Percentiles rank a stretch among this genome's conserved stretches.
Evolutionary conservation across 2,888 invertebrate genomes (phyloP).

Genomic region (Electrophaes corylata): DNA sequence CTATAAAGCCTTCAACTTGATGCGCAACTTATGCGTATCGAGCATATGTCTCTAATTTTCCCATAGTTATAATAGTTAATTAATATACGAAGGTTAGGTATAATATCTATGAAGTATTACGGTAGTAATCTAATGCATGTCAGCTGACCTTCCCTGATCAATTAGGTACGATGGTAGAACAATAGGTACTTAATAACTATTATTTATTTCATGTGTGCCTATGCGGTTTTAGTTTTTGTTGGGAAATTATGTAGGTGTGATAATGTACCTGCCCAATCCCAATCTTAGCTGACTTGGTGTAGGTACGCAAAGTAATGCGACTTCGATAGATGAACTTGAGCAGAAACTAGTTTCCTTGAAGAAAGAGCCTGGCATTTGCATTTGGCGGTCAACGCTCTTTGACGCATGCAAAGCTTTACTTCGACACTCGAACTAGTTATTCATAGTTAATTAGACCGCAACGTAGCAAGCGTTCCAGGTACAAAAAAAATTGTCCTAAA

Average conservation of each 20-base stretch:
- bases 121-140: neutral
- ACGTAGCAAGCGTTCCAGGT: too few relatives aligned
- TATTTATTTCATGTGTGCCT: too few relatives aligned
- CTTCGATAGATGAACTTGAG: constrained; percentile 14
- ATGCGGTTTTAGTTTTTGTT: neutral
- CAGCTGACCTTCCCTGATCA: constrained; percentile 19
- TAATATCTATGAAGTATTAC: too few relatives aligned
- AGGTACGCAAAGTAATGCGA: neutral
- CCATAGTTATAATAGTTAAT: constrained; percentile 21
- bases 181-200: too few relatives aligned
- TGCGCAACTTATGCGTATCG: constrained; percentile 1
- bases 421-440: too few relatives aligned
- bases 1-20: constrained; percentile 13
- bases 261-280: neutral
- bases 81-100: constrained; percentile 7
- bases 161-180: neutral
- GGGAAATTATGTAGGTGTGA: neutral
- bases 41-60: constrained; percentile 19
- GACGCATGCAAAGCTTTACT: neutral
- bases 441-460: too few relatives aligned
- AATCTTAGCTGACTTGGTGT: neutral
- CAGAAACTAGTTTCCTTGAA: neutral
- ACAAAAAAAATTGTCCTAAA: too few relatives aligned
- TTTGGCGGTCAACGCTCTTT: constrained; percentile 24
- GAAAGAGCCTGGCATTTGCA: constrained; percentile 17